A percentile compares a stretch with the other conserved stretches of the same genome.
Evolutionary conservation across 1,140 invertebrate genomes (phyloP).

Genomic region (Tribolium madens): DNA sequence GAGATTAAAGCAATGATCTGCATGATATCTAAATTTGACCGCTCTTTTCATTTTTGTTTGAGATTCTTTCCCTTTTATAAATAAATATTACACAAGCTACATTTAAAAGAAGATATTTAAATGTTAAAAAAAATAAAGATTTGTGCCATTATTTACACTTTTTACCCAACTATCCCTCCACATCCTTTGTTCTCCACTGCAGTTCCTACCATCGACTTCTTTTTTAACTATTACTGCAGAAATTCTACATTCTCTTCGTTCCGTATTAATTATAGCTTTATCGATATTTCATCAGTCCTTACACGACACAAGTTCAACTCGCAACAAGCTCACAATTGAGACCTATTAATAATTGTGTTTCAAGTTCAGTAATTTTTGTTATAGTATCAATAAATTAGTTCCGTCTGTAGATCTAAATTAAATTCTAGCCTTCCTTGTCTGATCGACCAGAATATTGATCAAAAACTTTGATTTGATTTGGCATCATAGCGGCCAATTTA

Average conservation of each 20-base stretch:
- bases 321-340: too few relatives aligned
- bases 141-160: neutral
- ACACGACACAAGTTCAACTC: neutral
- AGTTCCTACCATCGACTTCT: neutral
- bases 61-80: too few relatives aligned
- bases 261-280: neutral
- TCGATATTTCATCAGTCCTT: neutral
- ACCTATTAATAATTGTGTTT: conserved; percentile 8
- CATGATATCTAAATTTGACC: neutral
- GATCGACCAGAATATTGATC: neutral
- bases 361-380: conserved; percentile 8
- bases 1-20: neutral
- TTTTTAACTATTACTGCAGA: neutral
- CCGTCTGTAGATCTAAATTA: neutral
- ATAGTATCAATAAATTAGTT: conserved; percentile 2
- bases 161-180: neutral
- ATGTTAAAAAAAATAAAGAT: neutral
- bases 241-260: neutral
- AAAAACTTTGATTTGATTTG: neutral
- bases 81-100: too few relatives aligned
- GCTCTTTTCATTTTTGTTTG: too few relatives aligned
- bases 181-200: neutral
- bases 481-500: neutral
- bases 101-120: too few relatives aligned
- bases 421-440: neutral